Evolutionary conservation across 1,140 invertebrate genomes (phyloP).

Genomic region (Zaprionus tsacasi): DNA sequence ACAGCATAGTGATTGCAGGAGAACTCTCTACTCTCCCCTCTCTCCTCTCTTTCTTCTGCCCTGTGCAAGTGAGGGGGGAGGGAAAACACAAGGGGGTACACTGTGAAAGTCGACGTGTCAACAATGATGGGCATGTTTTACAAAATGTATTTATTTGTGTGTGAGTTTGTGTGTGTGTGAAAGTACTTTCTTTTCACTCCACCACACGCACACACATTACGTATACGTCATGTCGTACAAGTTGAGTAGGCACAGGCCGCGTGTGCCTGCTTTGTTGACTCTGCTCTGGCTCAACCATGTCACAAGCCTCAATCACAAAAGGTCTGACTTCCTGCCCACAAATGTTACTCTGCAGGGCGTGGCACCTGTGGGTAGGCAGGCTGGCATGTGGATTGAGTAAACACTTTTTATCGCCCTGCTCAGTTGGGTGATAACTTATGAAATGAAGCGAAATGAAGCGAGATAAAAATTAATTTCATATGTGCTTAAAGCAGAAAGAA

Average conservation of each 20-base stretch:
- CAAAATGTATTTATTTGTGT: slow-evolving; percentile 59
- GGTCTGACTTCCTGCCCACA: slow-evolving; percentile 12
- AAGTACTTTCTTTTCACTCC: slow-evolving; percentile 37
- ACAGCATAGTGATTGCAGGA: slow-evolving; percentile 11
- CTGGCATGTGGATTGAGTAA: slow-evolving; percentile 6
- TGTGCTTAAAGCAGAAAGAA: slow-evolving; percentile 35
- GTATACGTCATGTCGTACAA: slow-evolving; percentile 61
- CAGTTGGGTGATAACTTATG: slow-evolving; percentile 63
- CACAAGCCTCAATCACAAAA: slow-evolving; percentile 43
- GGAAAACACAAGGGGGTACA: slow-evolving; percentile 44
- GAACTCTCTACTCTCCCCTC: neutral
- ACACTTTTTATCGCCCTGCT: slow-evolving; percentile 50
- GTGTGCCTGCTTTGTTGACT: slow-evolving; percentile 29
- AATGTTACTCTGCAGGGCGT: slow-evolving; percentile 15
- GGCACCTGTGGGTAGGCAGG: neutral
- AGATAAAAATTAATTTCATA: slow-evolving; percentile 67
- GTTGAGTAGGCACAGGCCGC: slow-evolving; percentile 51
- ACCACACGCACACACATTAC: slow-evolving; percentile 23
- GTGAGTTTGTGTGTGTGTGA: slow-evolving; percentile 14
- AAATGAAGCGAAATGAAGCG: slow-evolving; percentile 69
- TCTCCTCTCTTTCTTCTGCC: neutral
- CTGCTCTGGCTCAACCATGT: slow-evolving; percentile 59
- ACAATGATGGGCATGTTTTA: slow-evolving; percentile 81
- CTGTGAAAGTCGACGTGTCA: slow-evolving; percentile 70
- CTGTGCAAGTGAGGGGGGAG: neutral